phyloP scores from a whole-genome alignment of 2,888 invertebrate genomes.

The Cephus pygmeus region DNA sequence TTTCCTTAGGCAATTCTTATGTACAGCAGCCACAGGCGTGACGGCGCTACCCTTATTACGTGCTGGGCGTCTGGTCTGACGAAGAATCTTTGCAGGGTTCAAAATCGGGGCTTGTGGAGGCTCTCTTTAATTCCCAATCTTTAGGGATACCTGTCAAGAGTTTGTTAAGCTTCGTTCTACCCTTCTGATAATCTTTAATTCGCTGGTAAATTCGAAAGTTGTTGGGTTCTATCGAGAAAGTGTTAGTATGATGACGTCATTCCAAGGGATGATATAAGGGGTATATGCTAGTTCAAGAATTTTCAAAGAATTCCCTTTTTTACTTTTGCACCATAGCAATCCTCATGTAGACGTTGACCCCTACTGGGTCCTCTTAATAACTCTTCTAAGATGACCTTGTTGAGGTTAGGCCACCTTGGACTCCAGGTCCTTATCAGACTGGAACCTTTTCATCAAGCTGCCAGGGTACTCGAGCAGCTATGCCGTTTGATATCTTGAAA shows the following conservation, averaged over 20 bases:
- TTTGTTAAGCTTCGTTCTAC: neutral
- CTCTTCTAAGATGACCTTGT: neutral
- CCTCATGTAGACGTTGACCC: neutral
- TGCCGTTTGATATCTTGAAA: conserved; percentile 14
- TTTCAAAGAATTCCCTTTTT: neutral
- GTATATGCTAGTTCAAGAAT: neutral
- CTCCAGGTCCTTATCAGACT: neutral
- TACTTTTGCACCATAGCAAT: neutral
- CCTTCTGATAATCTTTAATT: neutral
- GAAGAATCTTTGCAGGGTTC: conserved; percentile 31
- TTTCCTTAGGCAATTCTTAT: neutral
- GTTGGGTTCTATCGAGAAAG: neutral
- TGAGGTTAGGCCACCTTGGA: neutral
- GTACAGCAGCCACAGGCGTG: neutral
- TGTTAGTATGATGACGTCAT: neutral
- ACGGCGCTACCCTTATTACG: conserved; percentile 24
- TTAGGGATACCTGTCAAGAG: neutral
- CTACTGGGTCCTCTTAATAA: neutral
- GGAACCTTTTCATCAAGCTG: conserved; percentile 5
- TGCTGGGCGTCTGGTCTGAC: conserved; percentile 36
- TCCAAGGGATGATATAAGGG: neutral
- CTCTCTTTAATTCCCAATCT: neutral
- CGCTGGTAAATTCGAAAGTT: neutral
- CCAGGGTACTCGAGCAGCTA: neutral
- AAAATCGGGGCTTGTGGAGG: neutral